Conservation (phyloP, 2,797 vertebrate genomes). For the Yasuhikotakia modesta region DNA sequence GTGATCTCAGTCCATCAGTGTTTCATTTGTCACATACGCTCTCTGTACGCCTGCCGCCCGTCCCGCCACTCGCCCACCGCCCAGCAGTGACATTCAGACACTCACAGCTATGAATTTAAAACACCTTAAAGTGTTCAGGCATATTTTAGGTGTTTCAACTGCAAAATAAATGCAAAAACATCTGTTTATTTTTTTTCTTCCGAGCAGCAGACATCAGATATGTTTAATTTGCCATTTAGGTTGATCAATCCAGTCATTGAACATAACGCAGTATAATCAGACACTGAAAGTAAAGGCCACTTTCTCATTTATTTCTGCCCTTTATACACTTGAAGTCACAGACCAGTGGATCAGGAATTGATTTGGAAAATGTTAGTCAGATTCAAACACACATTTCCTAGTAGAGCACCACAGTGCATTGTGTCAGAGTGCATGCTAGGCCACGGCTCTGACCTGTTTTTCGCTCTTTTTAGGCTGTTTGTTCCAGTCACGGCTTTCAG, state of each 20-base stretch:
- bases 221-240: too few relatives aligned
- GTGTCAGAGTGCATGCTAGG: background rate
- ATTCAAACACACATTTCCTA: background rate
- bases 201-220: too few relatives aligned
- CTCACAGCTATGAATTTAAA: slow-evolving; percentile 67
- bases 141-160: slow-evolving; percentile 4
- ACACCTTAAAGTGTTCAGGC: slow-evolving; percentile 15
- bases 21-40: slow-evolving; percentile 52
- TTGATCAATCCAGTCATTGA: too few relatives aligned
- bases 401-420: background rate
- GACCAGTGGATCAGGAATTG: background rate
- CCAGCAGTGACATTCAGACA: slow-evolving; percentile 60
- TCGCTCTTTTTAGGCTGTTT: background rate
- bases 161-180: too few relatives aligned
- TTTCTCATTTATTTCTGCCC: background rate
- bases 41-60: slow-evolving; percentile 58
- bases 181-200: too few relatives aligned
- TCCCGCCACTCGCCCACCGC: slow-evolving; percentile 52
- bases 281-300: background rate
- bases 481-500: background rate
- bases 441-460: background rate
- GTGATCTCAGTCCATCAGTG: slow-evolving; percentile 57
- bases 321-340: background rate
- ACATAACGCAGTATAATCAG: too few relatives aligned
- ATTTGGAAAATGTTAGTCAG: background rate